Percentiles rank a stretch among this genome's conserved stretches.
Conservation (phyloP, 30 jellyfish, hydroid and myxozoan genomes). For the Cassiopea xamachana region DNA sequence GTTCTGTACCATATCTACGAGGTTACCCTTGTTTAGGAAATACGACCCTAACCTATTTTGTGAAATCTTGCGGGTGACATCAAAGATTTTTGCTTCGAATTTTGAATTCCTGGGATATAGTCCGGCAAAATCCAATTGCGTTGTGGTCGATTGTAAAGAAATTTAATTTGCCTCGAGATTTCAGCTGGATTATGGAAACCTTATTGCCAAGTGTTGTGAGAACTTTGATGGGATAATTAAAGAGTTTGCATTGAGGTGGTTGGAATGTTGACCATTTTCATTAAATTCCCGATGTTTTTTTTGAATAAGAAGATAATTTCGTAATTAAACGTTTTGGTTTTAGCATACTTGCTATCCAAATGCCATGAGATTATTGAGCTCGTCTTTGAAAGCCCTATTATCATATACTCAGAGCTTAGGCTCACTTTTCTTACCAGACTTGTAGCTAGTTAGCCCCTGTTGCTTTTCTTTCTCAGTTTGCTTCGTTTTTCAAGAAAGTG, state of each 20-base stretch:
- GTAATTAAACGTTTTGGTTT: background rate
- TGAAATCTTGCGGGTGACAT: background rate
- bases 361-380: too few species aligned
- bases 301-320: background rate
- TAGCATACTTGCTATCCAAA: background rate
- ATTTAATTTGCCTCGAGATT: background rate
- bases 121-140: slow-evolving; percentile 31
- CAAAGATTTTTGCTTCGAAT: background rate
- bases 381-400: too few species aligned
- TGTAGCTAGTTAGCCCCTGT: too few species aligned
- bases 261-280: background rate
- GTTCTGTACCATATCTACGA: background rate
- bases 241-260: background rate
- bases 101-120: slow-evolving; percentile 16
- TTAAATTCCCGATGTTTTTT: background rate
- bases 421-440: too few species aligned
- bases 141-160: slow-evolving; percentile 25
- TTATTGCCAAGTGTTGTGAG: background rate
- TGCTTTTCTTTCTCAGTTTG: too few species aligned
- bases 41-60: too few species aligned
- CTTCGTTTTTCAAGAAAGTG: too few species aligned
- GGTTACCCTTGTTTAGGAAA: too few species aligned
- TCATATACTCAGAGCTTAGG: too few species aligned
- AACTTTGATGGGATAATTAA: background rate
- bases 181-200: background rate